These are phyloP conservation scores for Philopedon plagiatum DNA, from an alignment of 2,888 invertebrate genomes.

Conservation along the genomic window DNA sequence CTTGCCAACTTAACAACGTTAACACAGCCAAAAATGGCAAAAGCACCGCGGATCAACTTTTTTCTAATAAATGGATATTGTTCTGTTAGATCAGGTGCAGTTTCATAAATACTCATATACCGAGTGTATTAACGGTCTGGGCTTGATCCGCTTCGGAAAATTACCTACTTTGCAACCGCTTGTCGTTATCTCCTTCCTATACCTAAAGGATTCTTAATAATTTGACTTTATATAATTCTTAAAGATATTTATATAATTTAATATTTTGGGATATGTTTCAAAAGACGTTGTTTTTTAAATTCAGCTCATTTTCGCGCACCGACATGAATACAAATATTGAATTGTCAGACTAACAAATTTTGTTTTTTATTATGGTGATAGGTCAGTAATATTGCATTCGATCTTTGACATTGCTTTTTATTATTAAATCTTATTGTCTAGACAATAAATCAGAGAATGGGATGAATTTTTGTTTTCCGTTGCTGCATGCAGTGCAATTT, in stretches of 20 bases:
- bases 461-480: constrained; percentile 4
- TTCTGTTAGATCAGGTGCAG: constrained; percentile 62
- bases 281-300: too few relatives aligned
- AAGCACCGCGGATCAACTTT: constrained; percentile 54
- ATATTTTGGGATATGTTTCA: too few relatives aligned
- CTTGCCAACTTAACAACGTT: constrained; percentile 46
- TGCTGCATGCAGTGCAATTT: neutral
- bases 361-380: too few relatives aligned
- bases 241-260: too few relatives aligned
- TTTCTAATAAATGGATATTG: constrained; percentile 59
- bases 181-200: constrained; percentile 40
- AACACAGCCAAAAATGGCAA: constrained; percentile 56
- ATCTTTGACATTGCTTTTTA: constrained; percentile 55
- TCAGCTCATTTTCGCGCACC: too few relatives aligned
- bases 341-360: too few relatives aligned
- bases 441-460: constrained; percentile 55
- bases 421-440: constrained; percentile 54
- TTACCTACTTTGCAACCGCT: constrained; percentile 45
- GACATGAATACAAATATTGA: too few relatives aligned
- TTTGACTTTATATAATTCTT: constrained; percentile 36
- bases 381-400: constrained; percentile 54
- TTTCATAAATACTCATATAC: too few relatives aligned
- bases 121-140: constrained; percentile 53
- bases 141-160: constrained; percentile 49
- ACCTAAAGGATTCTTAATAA: too few relatives aligned